Base-by-base conservation (phyloP, 2,888 invertebrate species). In the Allophyes oxyacanthae region DNA sequence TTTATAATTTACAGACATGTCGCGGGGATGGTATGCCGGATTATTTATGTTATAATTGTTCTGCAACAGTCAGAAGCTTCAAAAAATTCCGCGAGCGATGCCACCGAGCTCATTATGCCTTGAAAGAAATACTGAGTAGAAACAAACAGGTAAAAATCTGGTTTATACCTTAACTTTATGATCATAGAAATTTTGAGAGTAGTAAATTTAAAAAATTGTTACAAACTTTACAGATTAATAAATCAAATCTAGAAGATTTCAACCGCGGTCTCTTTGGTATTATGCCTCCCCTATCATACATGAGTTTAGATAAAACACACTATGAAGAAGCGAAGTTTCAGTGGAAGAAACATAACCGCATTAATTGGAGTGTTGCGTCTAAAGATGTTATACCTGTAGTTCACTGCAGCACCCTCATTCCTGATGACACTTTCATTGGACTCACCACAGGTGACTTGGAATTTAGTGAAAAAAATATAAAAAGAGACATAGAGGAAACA, bases 71-170 rank as follows among this genome's bases (percentile, higher is more conserved):
- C 4, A 84, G 69, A 67, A 81, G 81, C 2, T 91, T 79, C 44
- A 82, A 79, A 44, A 84, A 80, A 45, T 94, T 93, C 68, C 83
- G 89, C 46, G 82, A 86, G 11, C 91, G 86, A 84, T 92, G 93
- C 70, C 90, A 92, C 38, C 81, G 86, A 54, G 86, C 92, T 4
- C 79, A 89, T 75, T 93, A 82, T 67, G 72, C 85, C 32, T 75
- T 94, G 42, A 79, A 83, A 52, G 87, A 91, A 77, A 75, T 92
- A 57, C 66, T 92, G 46, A 59, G 68, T n/a, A 84, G 56, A 46
- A 85, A 85, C 63, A 83, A 87, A 66, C 84, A 91, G 86, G 92
- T 91, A 77, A 63, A 51, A 13, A 6, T 9, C 9, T 30, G 1
- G 0, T 20, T 28, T 4, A 38, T 25, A n/a, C 6, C 2, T 0